phyloP scores from a whole-genome alignment of 2,113 vertebrate species.

The Zosterops lateralis region DNA sequence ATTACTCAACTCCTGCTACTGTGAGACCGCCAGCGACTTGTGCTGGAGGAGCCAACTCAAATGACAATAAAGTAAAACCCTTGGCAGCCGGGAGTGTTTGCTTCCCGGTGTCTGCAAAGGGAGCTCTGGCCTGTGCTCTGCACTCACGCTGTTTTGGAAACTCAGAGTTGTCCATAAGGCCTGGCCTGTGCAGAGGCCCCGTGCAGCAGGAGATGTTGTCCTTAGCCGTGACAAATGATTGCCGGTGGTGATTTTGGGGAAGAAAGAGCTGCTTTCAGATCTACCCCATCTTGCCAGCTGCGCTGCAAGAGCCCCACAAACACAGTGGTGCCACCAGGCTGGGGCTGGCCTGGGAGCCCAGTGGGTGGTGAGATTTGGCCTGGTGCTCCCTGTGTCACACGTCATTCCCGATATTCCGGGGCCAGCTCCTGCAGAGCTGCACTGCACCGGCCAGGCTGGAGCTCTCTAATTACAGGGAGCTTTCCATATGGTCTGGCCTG shows the following conservation, averaged over 20 bases:
- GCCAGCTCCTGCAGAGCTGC: neutral
- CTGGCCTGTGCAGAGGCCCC: conserved; percentile 44
- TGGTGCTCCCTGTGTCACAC: neutral
- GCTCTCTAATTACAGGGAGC: neutral
- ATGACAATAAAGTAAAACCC: conserved; percentile 75
- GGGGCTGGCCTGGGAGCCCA: neutral
- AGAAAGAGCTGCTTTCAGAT: conserved; percentile 55
- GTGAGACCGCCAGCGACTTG: conserved; percentile 59
- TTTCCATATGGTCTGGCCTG: neutral
- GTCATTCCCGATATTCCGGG: neutral
- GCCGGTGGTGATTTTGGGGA: conserved; percentile 4
- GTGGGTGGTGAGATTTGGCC: conserved; percentile 10
- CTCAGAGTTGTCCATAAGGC: conserved; percentile 58
- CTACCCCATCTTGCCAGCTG: neutral
- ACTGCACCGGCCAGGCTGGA: neutral
- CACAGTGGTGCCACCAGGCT: neutral
- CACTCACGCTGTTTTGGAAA: conserved; percentile 68
- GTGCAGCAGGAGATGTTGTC: conserved; percentile 58
- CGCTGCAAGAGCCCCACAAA: neutral
- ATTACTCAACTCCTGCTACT: conserved; percentile 59
- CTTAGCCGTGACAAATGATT: conserved; percentile 61
- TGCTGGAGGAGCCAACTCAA: conserved; percentile 62
- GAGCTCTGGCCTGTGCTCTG: conserved; percentile 10
- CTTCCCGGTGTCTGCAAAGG: conserved; percentile 43
- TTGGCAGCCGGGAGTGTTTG: conserved; percentile 67